Evolutionary conservation across 2,113 vertebrate species (phyloP), one percentile per base, ranked within the genome.

Genomic region (Oxyruncus cristatus): DNA sequence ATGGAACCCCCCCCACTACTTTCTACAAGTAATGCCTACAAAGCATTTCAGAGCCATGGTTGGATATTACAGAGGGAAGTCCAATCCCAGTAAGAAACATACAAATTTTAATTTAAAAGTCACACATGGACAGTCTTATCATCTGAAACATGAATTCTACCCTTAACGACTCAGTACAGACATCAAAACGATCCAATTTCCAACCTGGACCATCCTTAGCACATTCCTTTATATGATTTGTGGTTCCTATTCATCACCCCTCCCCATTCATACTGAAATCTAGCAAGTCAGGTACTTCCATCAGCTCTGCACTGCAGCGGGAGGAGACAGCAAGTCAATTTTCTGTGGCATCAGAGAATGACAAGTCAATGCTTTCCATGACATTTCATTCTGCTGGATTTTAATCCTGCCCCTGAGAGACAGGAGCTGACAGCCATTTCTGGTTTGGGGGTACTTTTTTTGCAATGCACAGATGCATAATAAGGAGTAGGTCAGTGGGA

Each of bases 261-360:
- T 41, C 33, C 76, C 47, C 39, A 72, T 66, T 93, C 86, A 30
- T 21, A 78, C 0, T 56, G 52, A 92, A 84, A 93, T 63, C 27
- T 6, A 59, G 39, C 42, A 87, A 74, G 67, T 15, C 70, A 86
- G 44, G 37, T 61, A 42, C 66, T 85, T 78, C 85, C 53, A 56
- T 12, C 35, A 78, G 66, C 70, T 86, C 74, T 72, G 30, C 24
- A 28, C 26, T 2, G 5, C 20, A 66, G 61, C 62, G 82, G 63
- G 37, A 85, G 85, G 22, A 66, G 14, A 80, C 47, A 92, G 49
- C 24, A 74, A 91, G 42, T 56, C 81, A 53, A 80, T 95, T 85
- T 95, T 79, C 74, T 92, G 67, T 49, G 49, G 46, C 80, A 87
- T 14, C 46, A 56, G 32, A 80, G 66, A 85, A 68, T 68, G 78